Percentiles rank a stretch among this genome's conserved stretches.
phyloP scores from a whole-genome alignment of 2,888 invertebrate species.

The Vesta saturnalis region DNA sequence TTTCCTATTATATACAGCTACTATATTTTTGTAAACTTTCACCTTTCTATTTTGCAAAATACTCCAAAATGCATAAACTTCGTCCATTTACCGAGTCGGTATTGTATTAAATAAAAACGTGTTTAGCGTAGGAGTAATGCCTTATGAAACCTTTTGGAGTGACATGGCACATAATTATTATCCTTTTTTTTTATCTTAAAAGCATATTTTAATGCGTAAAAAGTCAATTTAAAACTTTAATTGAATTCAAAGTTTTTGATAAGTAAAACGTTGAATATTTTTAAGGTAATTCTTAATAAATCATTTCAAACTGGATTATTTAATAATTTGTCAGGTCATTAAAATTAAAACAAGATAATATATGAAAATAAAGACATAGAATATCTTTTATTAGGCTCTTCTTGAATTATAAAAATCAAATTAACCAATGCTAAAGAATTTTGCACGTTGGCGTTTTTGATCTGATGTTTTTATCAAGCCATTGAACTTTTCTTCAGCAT shows the following conservation, averaged over 20 bases:
- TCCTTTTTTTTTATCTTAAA: slow-evolving; percentile 11
- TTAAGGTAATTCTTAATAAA: background rate
- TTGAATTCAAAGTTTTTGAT: background rate
- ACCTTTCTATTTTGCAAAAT: too few relatives aligned
- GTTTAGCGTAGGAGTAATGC: background rate
- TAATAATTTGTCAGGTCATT: background rate
- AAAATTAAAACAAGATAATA: background rate
- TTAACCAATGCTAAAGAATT: too few relatives aligned
- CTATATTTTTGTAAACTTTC: too few relatives aligned
- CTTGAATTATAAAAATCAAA: too few relatives aligned
- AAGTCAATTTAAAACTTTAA: slow-evolving; percentile 4
- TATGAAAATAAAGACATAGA: too few relatives aligned
- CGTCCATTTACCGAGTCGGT: too few relatives aligned
- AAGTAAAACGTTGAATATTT: background rate
- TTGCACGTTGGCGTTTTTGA: too few relatives aligned
- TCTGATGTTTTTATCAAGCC: too few relatives aligned
- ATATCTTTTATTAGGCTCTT: too few relatives aligned
- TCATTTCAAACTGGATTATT: background rate
- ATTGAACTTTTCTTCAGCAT: too few relatives aligned
- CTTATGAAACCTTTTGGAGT: background rate
- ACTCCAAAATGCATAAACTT: too few relatives aligned
- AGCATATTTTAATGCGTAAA: background rate
- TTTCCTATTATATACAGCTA: slow-evolving; percentile 26
- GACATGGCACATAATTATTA: slow-evolving; percentile 11
- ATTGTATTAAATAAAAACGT: background rate